Evolutionary conservation across 92 coral and sea anemone species (phyloP), one percentile per base, ranked within the genome.

Genomic region (Zoanthus sansibaricus): DNA sequence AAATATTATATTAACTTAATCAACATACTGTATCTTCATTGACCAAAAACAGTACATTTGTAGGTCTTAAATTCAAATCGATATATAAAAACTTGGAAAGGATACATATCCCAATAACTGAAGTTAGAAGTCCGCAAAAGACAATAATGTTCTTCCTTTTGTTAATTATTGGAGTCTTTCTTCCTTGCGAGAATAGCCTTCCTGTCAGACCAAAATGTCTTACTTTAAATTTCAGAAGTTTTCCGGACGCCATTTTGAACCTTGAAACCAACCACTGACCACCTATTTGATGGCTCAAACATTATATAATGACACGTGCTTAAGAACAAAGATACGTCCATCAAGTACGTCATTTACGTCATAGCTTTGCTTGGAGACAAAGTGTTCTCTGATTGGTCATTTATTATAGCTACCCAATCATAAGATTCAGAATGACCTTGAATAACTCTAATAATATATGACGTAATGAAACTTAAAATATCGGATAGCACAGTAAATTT

Each of bases 81-180:
- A 25, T 14, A 8, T 69, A 14, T 11, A 69, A 25, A 69, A 32
- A 30, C 46, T 77, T 47, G 13, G 46, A 79, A 97, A 97, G 99
- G 99, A 97, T 97, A 97, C 99, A 97, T 46, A 97, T 95, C 21
- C 98, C 99, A 21, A 87, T 89, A 37, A 97, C 98, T 54, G 99
- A 93, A n/a, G 93, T 80, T 75, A 97, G 73, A 45, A 97, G 91
- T n/a, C 99, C 95, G 48, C 88, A 86, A 80, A 97, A 95, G 61
- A 95, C 91, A 75, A 93, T 84, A 21, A 88, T 71, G 64, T 97
- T 97, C 77, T 90, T 94, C 49, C 93, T 90, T 75, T 80, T 94
- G 80, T 87, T 83, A 9, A 52, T 84, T 37, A 67, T 68, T 1
- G 90, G 87, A 15, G 71, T 18, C 67, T 73, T 91, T 37, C 78